These are phyloP conservation scores for Tridacna crocea DNA, from an alignment of 2,888 invertebrate species.

Conservation along the genomic window DNA sequence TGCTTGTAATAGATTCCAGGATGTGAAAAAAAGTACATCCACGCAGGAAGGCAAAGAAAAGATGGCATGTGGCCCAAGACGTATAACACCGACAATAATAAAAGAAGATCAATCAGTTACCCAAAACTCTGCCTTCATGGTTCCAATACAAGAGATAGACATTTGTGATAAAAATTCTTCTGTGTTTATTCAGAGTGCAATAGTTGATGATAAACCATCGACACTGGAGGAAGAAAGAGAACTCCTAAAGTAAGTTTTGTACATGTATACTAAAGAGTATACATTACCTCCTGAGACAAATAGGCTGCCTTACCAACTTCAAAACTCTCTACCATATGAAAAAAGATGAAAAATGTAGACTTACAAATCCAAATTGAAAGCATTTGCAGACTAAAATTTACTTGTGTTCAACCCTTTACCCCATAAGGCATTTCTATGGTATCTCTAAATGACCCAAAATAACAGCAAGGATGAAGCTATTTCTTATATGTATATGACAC, in stretches of 20 bases:
- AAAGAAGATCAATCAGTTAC: slow-evolving; percentile 58
- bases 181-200: slow-evolving; percentile 18
- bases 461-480: no score
- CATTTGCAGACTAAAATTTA: no score
- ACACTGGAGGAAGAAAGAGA: slow-evolving; percentile 60
- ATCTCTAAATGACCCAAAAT: no score
- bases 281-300: not conserved
- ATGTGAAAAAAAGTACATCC: slow-evolving; percentile 40
- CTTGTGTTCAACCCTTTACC: no score
- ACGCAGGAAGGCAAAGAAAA: slow-evolving; percentile 11
- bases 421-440: no score
- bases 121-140: slow-evolving; percentile 66
- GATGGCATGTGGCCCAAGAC: slow-evolving; percentile 30
- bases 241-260: slow-evolving; percentile 62
- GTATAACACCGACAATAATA: slow-evolving; percentile 69
- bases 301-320: no score
- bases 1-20: slow-evolving; percentile 42
- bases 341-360: no score
- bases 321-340: no score
- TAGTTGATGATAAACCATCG: not conserved
- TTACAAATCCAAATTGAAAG: no score
- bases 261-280: not conserved
- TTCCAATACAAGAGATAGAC: slow-evolving; percentile 54
- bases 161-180: not conserved
- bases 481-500: no score